A percentile compares a stretch with the other conserved stretches of the same genome.
Conservation (phyloP, 2,888 invertebrate species). For the Lepidonotus clava region DNA sequence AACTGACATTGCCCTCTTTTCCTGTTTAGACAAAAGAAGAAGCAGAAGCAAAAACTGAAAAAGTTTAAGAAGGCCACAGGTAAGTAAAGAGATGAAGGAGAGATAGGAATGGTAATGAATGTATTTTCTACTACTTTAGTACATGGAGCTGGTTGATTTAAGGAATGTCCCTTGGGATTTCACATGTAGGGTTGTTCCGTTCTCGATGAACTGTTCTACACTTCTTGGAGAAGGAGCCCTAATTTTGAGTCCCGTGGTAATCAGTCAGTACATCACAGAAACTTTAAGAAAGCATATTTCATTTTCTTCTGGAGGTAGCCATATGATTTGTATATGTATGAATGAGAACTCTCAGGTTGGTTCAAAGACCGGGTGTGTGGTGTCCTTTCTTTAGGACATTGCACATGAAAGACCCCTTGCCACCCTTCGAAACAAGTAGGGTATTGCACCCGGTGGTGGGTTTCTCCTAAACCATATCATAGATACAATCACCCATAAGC, state of each 20-base stretch:
- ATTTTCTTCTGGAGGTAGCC: too few species aligned
- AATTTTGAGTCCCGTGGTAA: background rate
- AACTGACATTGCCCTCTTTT: background rate
- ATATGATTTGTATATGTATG: too few species aligned
- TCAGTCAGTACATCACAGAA: too few species aligned
- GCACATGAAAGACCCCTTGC: too few species aligned
- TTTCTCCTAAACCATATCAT: too few species aligned
- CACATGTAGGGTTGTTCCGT: background rate
- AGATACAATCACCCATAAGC: background rate
- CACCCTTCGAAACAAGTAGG: background rate
- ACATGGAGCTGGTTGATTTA: background rate
- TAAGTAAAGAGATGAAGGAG: background rate
- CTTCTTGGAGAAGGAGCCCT: background rate
- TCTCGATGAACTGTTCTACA: background rate
- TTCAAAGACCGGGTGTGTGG: too few species aligned
- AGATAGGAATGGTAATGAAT: background rate
- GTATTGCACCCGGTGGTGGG: background rate
- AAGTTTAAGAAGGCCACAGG: constrained; percentile 44
- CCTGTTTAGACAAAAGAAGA: constrained; percentile 55
- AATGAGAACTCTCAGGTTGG: too few species aligned
- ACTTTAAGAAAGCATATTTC: too few species aligned
- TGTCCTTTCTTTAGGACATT: too few species aligned
- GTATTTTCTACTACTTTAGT: background rate
- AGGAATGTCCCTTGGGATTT: background rate
- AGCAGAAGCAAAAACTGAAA: constrained; percentile 55